Conservation (phyloP, 2,797 vertebrate genomes). For the Odontamblyopus lacepedii region DNA sequence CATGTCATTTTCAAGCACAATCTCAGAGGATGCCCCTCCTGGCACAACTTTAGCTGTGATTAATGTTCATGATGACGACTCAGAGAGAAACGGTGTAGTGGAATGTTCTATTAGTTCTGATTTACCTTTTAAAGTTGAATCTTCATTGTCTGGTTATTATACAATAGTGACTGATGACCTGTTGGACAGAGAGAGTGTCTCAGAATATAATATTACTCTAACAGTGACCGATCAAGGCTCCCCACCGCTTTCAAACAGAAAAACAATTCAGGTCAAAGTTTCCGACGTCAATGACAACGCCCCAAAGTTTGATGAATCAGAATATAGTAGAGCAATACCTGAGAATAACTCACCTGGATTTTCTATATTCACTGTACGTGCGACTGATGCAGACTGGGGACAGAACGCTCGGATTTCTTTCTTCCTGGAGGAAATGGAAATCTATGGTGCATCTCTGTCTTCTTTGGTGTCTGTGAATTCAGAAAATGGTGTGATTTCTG, state of each 20-base stretch:
- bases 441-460: slow-evolving; percentile 17
- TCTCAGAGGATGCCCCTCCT: slow-evolving; percentile 54
- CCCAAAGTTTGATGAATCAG: too few relatives aligned
- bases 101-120: slow-evolving; percentile 49
- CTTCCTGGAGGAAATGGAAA: too few relatives aligned
- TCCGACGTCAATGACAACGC: slow-evolving; percentile 48
- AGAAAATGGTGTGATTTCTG: slow-evolving; percentile 64
- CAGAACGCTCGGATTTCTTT: too few relatives aligned
- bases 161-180: slow-evolving; percentile 54
- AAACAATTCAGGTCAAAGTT: slow-evolving; percentile 64
- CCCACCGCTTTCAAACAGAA: slow-evolving; percentile 60
- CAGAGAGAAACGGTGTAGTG: slow-evolving; percentile 52
- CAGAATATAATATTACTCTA: slow-evolving; percentile 68
- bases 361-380: too few relatives aligned
- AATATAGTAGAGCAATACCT: too few relatives aligned
- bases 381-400: slow-evolving; percentile 61
- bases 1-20: slow-evolving; percentile 57
- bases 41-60: slow-evolving; percentile 63
- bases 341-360: too few relatives aligned
- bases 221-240: slow-evolving; percentile 60
- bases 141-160: slow-evolving; percentile 60
- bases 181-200: slow-evolving; percentile 63
- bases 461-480: slow-evolving; percentile 56
- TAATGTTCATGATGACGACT: slow-evolving; percentile 58
- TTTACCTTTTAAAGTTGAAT: slow-evolving; percentile 63